Base-by-base conservation (phyloP, 2,888 invertebrate genomes). In the Melikaiella ostensackeni region DNA sequence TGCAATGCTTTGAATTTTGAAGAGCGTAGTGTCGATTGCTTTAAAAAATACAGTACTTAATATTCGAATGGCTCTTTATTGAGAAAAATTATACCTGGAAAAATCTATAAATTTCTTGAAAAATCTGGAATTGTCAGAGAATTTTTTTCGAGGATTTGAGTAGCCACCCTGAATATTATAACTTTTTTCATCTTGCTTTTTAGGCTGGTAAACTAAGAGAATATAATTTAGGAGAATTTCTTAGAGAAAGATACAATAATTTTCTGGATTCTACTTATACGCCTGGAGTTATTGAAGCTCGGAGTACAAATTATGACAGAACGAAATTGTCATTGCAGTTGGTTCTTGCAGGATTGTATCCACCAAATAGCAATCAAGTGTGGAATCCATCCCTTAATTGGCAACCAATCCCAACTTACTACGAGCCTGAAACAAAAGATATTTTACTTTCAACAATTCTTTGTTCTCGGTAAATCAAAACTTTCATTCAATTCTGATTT, bases 311-410 rank as follows among this genome's bases (percentile, higher is more conserved):
- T 87, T 94, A 92, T 86, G 95, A 95, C 73, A 92, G 96, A 73
- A 95, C 96, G 0, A 93, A 96, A 89, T 95, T 95, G 94, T 95
- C 95, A 7, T 95, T 94, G 0, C 91, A 95, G 80, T 91, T 94
- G 27, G 94, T 94, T 5, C 89, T 95, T 78, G 93, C 95, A 5
- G 96, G 94, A 0, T 86, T 96, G 59, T 96, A 94, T 87, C 95
- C 94, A 4, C 95, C 95, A 0, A 85, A 89, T 16, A 89, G 88
- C 1, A 87, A 92, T 1, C 94, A 94, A 86, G 90, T 87, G 75
- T 94, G 94, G 94, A 93, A 94, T 83, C 88, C 92, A 0, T 85
- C 90, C 24, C 84, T 95, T 55, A 88, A 92, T 77, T 95, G 95
- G 95, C 94, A 95, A 85, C 95, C 95, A 0, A 93, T 95, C 42